Conservation (phyloP, 2,113 vertebrate species). For the Salminus brasiliensis region DNA sequence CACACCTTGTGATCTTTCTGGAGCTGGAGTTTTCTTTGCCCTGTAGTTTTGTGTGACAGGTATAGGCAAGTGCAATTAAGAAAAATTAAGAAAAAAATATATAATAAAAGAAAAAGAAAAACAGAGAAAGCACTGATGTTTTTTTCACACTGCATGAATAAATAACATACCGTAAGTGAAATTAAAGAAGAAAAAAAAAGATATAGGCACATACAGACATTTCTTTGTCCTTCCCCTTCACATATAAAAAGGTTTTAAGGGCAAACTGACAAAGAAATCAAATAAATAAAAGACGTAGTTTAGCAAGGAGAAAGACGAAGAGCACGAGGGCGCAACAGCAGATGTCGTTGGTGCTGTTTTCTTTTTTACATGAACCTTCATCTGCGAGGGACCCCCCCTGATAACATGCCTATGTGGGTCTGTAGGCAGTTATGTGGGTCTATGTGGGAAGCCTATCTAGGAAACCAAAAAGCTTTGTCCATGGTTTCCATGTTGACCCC, state of each 20-base stretch:
- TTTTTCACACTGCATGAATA: conserved; percentile 24
- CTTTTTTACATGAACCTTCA: too few species aligned
- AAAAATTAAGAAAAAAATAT: not conserved
- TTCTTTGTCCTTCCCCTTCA: not conserved
- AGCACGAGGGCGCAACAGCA: not conserved
- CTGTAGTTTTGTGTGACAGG: conserved; percentile 7
- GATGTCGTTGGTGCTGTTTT: not conserved
- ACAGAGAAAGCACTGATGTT: not conserved
- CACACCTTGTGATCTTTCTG: conserved; percentile 21
- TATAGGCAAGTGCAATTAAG: conserved; percentile 37
- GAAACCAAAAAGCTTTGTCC: too few species aligned
- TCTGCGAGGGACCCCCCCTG: too few species aligned
- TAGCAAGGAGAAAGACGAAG: not conserved
- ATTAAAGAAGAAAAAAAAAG: not conserved
- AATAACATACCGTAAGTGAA: conserved; percentile 5
- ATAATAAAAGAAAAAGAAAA: not conserved
- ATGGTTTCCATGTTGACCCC: too few species aligned
- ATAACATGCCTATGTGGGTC: too few species aligned
- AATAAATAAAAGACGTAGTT: not conserved
- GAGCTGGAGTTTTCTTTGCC: not conserved
- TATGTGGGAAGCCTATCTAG: too few species aligned
- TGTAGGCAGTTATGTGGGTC: too few species aligned
- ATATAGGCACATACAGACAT: conserved; percentile 48
- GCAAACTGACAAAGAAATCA: not conserved
- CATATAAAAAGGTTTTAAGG: not conserved